These are phyloP conservation scores for Panzeria rudis DNA, from an alignment of 2,888 invertebrate genomes.

Conservation along the genomic window DNA sequence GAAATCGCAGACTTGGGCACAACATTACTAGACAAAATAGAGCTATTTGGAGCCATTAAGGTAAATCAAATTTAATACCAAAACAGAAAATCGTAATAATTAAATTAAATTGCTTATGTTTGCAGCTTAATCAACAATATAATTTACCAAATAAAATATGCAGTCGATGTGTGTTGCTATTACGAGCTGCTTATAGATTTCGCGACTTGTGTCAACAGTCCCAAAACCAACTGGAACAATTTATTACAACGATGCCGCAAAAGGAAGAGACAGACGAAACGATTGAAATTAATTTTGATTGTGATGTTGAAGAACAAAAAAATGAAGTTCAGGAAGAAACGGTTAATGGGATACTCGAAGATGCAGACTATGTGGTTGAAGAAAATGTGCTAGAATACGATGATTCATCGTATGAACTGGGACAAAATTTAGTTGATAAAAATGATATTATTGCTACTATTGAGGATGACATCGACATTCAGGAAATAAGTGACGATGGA, in stretches of 20 bases:
- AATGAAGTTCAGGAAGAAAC: constrained; percentile 28
- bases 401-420: not conserved
- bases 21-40: constrained; percentile 78
- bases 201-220: constrained; percentile 81
- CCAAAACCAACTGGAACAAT: constrained; percentile 79
- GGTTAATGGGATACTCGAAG: not conserved
- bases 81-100: not conserved
- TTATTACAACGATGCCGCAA: constrained; percentile 67
- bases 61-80: constrained; percentile 70
- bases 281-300: constrained; percentile 26
- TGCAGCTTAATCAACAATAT: constrained; percentile 74
- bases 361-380: constrained; percentile 29
- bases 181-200: constrained; percentile 81
- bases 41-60: constrained; percentile 79
- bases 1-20: constrained; percentile 54
- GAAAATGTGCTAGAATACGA: constrained; percentile 29
- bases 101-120: not conserved
- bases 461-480: constrained; percentile 30
- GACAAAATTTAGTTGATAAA: not conserved
- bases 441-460: not conserved
- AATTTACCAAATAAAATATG: constrained; percentile 76
- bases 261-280: constrained; percentile 64
- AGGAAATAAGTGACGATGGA: constrained; percentile 33
- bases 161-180: constrained; percentile 80
- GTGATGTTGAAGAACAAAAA: constrained; percentile 34